Evolutionary conservation across 2,888 invertebrate species (phyloP).

Genomic region (Gortyna flavago): DNA sequence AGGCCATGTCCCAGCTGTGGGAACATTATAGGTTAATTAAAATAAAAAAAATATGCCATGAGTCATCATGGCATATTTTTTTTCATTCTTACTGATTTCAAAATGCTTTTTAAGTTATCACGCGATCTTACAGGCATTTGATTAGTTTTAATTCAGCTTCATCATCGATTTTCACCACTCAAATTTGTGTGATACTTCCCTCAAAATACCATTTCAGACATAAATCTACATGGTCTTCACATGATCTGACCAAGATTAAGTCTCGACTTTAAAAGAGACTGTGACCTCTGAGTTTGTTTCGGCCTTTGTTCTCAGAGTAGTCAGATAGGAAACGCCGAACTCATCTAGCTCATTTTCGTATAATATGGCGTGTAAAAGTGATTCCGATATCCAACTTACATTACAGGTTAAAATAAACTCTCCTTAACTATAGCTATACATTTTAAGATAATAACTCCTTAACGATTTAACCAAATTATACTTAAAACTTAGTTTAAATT

Average conservation of each 20-base stretch:
- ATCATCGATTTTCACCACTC: not conserved
- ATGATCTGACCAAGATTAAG: not conserved
- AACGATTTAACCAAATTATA: constrained; percentile 65
- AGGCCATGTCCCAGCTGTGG: too few species aligned
- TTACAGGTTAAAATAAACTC: not conserved
- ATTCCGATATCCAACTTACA: not conserved
- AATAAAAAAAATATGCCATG: too few species aligned
- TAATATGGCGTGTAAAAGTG: not conserved
- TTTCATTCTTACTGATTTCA: too few species aligned
- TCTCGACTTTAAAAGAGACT: not conserved
- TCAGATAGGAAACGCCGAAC: not conserved
- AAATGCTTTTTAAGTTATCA: too few species aligned
- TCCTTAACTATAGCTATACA: not conserved
- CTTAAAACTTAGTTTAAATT: constrained; percentile 64
- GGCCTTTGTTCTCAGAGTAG: not conserved
- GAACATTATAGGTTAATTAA: too few species aligned
- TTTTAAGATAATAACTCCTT: constrained; percentile 50
- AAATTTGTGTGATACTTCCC: not conserved
- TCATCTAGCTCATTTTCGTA: not conserved
- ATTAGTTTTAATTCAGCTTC: too few species aligned
- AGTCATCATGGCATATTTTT: too few species aligned
- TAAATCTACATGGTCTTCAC: not conserved
- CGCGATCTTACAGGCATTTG: not conserved
- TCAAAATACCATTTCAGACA: not conserved
- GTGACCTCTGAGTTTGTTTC: not conserved